Evolutionary conservation across 2,888 invertebrate species (phyloP).

Genomic region (Megamerina dolium): DNA sequence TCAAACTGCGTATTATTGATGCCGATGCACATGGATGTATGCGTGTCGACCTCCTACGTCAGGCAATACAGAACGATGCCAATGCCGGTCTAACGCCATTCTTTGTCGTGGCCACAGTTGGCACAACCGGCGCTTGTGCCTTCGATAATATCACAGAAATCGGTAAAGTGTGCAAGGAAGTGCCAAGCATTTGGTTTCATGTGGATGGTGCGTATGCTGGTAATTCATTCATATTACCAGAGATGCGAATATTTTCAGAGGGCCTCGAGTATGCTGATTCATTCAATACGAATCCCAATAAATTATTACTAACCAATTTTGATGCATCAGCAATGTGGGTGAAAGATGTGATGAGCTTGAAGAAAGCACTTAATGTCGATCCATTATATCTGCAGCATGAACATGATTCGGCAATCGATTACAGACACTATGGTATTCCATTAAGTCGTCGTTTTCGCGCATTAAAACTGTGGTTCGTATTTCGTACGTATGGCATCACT

Average conservation of each 20-base stretch:
- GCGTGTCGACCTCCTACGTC: conserved; percentile 57
- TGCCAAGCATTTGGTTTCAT: conserved; percentile 72
- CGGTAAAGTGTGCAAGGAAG: conserved; percentile 60
- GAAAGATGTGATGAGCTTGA: conserved; percentile 66
- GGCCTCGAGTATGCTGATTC: conserved; percentile 74
- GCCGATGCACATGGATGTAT: conserved; percentile 64
- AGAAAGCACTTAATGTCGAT: conserved; percentile 78
- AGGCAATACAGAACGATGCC: conserved; percentile 66
- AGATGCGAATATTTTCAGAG: conserved; percentile 61
- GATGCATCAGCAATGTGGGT: conserved; percentile 85
- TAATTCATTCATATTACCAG: conserved; percentile 78
- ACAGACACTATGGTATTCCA: conserved; percentile 82
- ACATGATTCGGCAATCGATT: conserved; percentile 65
- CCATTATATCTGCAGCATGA: conserved; percentile 80
- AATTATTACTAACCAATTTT: conserved; percentile 78
- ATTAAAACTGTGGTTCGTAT: conserved; percentile 83
- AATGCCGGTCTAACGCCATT: conserved; percentile 73
- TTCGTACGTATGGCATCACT: conserved; percentile 71
- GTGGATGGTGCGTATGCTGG: conserved; percentile 87
- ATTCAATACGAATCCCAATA: conserved; percentile 84
- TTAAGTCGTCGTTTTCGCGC: conserved; percentile 77
- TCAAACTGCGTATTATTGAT: conserved; percentile 65
- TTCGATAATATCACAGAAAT: conserved; percentile 77
- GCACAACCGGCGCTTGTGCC: conserved; percentile 77
- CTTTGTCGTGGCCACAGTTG: conserved; percentile 75